Base-by-base conservation (phyloP, 2,113 vertebrate genomes). In the Otis tarda region DNA sequence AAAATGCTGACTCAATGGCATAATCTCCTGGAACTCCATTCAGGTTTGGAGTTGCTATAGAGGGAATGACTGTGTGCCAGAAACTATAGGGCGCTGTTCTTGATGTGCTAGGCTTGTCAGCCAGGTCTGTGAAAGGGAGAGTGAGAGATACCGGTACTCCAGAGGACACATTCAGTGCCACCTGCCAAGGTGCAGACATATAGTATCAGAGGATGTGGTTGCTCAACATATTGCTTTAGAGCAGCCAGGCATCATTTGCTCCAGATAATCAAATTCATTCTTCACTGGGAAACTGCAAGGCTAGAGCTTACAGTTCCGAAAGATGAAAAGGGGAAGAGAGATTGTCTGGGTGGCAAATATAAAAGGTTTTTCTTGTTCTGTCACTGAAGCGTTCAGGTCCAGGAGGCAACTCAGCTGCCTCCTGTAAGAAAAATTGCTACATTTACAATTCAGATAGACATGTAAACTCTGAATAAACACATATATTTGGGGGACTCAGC, bases 381-480 rank as follows among this genome's bases (percentile, higher is more conserved):
- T 33, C 43, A 69, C 69, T 45, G 49, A 57, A 61, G 28, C 2
- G 1, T 89, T 89, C 49, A 57, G 53, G 78, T 91, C 74, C 77
- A 85, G 45, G 59, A 89, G 50, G 73, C 22, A 90, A 76, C 37
- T 84, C 21, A 39, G 52, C 18, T 69, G 39, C 50, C 53, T 95
- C 20, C 43, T 47, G 22, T 78, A 76, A 35, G 74, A 92, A 96
- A 81, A 87, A 87, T 20, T 65, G 37, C 45, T 89, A 50, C 69
- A 91, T 92, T 89, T 91, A 87, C 65, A 85, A 69, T 93, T 87
- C 89, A 92, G 86, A 68, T 76, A 91, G 76, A 85, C 74, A 75
- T 1, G 3, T 53, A 96, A 94, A 74, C 73, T 85, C 79, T 79
- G 65, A 94, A 95, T 79, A 95, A 95, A 88, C 73, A 91, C 24